Percentiles rank a stretch among this genome's conserved stretches.
Evolutionary conservation across 2,888 invertebrate genomes (phyloP).

Genomic region (Syrista parreyssii): DNA sequence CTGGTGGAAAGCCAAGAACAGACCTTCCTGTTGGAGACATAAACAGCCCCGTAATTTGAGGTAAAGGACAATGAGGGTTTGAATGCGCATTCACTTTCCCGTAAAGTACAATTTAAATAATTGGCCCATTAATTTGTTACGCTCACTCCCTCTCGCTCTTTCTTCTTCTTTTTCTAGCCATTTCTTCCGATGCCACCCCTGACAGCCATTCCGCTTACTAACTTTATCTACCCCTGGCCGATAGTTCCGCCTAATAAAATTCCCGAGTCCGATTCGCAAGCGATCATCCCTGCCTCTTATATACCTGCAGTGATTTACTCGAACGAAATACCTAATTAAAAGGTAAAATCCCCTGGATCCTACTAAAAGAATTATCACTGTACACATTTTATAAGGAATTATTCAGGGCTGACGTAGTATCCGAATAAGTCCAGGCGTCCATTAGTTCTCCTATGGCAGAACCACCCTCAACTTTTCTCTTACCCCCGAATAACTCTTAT

Average conservation of each 20-base stretch:
- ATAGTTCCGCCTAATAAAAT: background rate
- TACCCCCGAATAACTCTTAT: background rate
- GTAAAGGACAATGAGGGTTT: background rate
- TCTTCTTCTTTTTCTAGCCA: background rate
- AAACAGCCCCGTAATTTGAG: background rate
- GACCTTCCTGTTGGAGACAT: background rate
- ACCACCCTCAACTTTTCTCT: background rate
- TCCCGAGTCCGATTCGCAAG: background rate
- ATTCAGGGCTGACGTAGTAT: background rate
- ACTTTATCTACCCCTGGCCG: background rate
- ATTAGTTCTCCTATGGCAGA: background rate
- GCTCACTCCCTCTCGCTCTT: background rate
- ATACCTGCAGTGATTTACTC: background rate
- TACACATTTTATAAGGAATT: background rate
- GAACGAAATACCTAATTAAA: background rate
- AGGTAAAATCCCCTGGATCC: background rate
- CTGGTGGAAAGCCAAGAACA: background rate
- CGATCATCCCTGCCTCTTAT: background rate
- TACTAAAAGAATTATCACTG: background rate
- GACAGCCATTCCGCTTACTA: background rate
- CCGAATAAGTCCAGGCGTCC: background rate
- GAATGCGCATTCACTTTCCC: background rate
- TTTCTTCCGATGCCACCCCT: background rate
- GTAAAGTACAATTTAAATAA: constrained; percentile 3
- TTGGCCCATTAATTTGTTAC: constrained; percentile 1